These are phyloP conservation scores for Homarus gammarus DNA, from an alignment of 2,888 invertebrate species.

Conservation along the genomic window DNA sequence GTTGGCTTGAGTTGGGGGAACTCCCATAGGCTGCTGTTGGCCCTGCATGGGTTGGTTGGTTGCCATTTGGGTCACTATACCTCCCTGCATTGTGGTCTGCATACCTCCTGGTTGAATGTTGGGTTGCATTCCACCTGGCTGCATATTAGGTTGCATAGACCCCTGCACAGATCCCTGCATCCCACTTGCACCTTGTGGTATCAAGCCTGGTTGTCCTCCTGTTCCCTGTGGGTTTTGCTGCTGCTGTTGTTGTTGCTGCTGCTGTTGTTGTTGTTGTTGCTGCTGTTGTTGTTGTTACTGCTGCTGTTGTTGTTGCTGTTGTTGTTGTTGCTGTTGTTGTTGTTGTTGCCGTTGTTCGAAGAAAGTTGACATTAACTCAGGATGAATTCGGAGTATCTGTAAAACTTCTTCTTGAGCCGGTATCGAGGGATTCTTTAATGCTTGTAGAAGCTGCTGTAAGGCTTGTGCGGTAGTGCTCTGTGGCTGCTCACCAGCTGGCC, in stretches of 20 bases:
- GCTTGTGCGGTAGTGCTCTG: constrained; percentile 76
- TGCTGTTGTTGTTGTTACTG: constrained; percentile 79
- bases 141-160: constrained; percentile 63
- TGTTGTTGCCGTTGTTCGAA: constrained; percentile 77
- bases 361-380: constrained; percentile 90
- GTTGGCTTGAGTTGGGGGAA: constrained; percentile 76
- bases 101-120: constrained; percentile 70
- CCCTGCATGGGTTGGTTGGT: constrained; percentile 76
- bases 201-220: constrained; percentile 72
- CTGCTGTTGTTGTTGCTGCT: constrained; percentile 79
- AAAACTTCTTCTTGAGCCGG: constrained; percentile 95
- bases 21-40: constrained; percentile 77
- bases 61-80: constrained; percentile 72
- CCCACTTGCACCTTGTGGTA: constrained; percentile 39
- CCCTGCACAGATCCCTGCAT: constrained; percentile 59
- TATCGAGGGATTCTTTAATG: constrained; percentile 92
- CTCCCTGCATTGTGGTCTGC: constrained; percentile 72
- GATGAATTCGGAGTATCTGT: constrained; percentile 94
- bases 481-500: constrained; percentile 77
- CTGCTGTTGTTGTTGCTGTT: constrained; percentile 78
- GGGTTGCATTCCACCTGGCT: constrained; percentile 69
- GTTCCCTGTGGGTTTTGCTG: constrained; percentile 64
- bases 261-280: constrained; percentile 66
- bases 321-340: too few species aligned
- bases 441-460: constrained; percentile 91